These are phyloP conservation scores for Thomomys bottae DNA, from an alignment of 2,113 vertebrate genomes.

Conservation along the genomic window DNA sequence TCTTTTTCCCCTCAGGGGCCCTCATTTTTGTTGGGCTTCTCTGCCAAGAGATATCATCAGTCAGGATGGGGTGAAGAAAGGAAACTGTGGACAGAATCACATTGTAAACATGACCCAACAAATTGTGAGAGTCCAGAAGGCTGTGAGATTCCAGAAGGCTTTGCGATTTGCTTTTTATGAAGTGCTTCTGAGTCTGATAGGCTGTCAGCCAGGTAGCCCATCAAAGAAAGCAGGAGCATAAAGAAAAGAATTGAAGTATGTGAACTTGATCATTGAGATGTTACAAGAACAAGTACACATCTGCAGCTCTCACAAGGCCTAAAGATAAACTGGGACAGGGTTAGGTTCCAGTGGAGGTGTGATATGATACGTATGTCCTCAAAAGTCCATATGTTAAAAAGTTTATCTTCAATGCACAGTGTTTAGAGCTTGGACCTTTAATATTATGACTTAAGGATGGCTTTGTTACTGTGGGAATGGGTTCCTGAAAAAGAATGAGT, in stretches of 20 bases:
- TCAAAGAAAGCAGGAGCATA: not conserved
- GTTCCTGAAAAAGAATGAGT: not conserved
- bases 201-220: not conserved
- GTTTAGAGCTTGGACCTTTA: not conserved
- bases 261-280: not conserved
- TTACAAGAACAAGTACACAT: rapidly evolving
- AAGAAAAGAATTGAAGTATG: not conserved
- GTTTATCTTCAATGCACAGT: not conserved
- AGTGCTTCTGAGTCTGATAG: not conserved
- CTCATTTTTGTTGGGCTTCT: not conserved
- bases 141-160: not conserved
- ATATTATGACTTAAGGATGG: not conserved
- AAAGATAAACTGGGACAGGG: not conserved
- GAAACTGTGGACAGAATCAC: not conserved
- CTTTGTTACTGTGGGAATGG: not conserved
- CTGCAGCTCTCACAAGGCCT: not conserved
- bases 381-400: not conserved
- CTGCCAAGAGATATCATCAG: not conserved
- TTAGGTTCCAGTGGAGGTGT: not conserved
- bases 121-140: not conserved
- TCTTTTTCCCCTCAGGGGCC: not conserved
- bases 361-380: not conserved
- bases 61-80: not conserved
- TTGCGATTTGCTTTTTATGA: not conserved
- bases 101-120: not conserved